Percentiles rank a stretch among this genome's conserved stretches.
These are phyloP conservation scores for Eclectus roratus DNA, from an alignment of 2,113 vertebrate species.

Conservation along the genomic window DNA sequence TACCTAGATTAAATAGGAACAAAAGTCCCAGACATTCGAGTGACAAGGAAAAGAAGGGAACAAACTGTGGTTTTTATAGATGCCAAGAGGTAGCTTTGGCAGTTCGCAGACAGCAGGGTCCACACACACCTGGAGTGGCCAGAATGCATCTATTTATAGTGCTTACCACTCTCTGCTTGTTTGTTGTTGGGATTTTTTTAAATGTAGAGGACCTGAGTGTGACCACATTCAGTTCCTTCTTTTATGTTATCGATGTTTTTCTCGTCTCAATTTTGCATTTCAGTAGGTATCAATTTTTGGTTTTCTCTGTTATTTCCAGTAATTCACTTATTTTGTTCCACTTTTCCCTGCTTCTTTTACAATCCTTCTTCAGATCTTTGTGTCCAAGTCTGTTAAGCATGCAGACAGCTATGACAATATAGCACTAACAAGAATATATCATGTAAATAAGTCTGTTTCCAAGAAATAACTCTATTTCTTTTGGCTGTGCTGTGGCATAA, in stretches of 20 bases:
- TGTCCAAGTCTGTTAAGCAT: background rate
- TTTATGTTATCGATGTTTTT: background rate
- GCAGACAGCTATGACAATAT: background rate
- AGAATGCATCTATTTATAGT: background rate
- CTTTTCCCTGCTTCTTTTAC: background rate
- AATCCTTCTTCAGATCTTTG: background rate
- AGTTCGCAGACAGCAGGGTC: background rate
- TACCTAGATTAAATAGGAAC: background rate
- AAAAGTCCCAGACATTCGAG: background rate
- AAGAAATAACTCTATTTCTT: conserved; percentile 17
- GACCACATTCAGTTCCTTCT: background rate
- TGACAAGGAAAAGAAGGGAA: background rate
- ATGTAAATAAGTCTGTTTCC: conserved; percentile 14
- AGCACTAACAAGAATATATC: background rate
- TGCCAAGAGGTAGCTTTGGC: background rate
- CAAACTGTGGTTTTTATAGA: background rate
- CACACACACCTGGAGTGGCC: background rate
- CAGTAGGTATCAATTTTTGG: background rate
- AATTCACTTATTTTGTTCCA: background rate
- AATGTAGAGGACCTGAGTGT: background rate
- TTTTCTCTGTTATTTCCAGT: background rate
- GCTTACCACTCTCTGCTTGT: background rate
- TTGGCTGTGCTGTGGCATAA: background rate
- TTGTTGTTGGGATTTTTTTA: background rate
- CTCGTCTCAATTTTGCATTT: background rate